Conservation (phyloP, 2,113 vertebrate species). For the Propithecus coquereli region DNA sequence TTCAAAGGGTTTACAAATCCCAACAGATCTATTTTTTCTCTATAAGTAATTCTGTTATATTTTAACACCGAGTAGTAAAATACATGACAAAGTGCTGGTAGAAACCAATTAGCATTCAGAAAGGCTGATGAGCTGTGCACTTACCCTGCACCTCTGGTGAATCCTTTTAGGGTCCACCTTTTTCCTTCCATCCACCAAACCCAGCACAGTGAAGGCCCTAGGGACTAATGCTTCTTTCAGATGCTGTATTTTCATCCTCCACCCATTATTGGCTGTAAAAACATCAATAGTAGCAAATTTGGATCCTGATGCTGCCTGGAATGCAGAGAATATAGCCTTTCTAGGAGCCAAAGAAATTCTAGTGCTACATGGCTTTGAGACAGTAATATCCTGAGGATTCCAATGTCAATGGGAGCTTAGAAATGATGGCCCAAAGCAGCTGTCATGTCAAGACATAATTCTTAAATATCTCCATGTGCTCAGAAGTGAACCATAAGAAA, state of each 20-base stretch:
- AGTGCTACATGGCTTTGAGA: background rate
- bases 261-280: background rate
- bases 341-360: background rate
- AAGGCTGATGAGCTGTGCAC: background rate
- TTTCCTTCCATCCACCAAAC: background rate
- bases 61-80: background rate
- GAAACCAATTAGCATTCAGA: background rate
- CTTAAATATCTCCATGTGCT: background rate
- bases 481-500: background rate
- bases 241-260: background rate
- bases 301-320: background rate
- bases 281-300: background rate
- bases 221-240: background rate
- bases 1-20: background rate
- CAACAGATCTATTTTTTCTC: background rate
- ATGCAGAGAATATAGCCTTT: background rate
- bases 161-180: background rate
- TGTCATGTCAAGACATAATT: background rate
- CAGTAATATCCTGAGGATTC: background rate
- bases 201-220: background rate
- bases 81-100: background rate
- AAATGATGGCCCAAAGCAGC: background rate
- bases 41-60: background rate
- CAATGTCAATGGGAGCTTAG: background rate
- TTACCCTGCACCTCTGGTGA: background rate